Evolutionary conservation across 2,113 vertebrate genomes (phyloP).

Genomic region (Perccottus glenii): DNA sequence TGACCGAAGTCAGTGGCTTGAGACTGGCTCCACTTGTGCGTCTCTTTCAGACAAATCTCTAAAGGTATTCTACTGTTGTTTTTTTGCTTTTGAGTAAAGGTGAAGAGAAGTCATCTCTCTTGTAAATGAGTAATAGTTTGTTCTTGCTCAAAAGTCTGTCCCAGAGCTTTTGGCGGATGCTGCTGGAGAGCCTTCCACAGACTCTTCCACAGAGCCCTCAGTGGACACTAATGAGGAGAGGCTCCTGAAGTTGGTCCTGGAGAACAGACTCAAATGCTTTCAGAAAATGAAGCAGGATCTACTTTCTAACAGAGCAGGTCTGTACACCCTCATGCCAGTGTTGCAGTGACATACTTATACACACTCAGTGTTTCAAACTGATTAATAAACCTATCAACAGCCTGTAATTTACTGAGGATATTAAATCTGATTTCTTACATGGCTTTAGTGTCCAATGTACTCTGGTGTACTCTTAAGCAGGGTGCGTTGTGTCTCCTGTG

Average conservation of each 20-base stretch:
- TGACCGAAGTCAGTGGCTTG: constrained; percentile 87
- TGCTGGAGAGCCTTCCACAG: neutral
- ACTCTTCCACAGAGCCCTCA: neutral
- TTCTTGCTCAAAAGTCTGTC: constrained; percentile 16
- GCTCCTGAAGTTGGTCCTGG: neutral
- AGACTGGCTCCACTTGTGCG: constrained; percentile 87
- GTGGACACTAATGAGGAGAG: neutral
- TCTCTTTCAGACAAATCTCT: constrained; percentile 82
- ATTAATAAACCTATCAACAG: too few relatives aligned
- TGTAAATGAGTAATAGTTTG: neutral
- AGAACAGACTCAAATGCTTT: constrained; percentile 52
- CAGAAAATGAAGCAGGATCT: constrained; percentile 55
- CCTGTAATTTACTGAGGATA: too few relatives aligned
- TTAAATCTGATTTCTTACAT: too few relatives aligned
- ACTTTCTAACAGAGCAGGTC: constrained; percentile 50
- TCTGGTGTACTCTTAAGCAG: too few relatives aligned
- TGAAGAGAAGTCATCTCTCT: too few relatives aligned
- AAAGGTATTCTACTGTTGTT: constrained; percentile 75
- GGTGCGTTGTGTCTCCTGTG: too few relatives aligned
- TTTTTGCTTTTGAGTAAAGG: neutral
- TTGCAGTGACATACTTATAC: too few relatives aligned
- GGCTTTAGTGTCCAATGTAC: too few relatives aligned
- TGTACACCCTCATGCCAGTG: neutral
- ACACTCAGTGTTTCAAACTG: too few relatives aligned
- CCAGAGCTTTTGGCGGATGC: constrained; percentile 24